Conservation (phyloP, 2,888 invertebrate species). For the Myopa tessellatipennis region DNA sequence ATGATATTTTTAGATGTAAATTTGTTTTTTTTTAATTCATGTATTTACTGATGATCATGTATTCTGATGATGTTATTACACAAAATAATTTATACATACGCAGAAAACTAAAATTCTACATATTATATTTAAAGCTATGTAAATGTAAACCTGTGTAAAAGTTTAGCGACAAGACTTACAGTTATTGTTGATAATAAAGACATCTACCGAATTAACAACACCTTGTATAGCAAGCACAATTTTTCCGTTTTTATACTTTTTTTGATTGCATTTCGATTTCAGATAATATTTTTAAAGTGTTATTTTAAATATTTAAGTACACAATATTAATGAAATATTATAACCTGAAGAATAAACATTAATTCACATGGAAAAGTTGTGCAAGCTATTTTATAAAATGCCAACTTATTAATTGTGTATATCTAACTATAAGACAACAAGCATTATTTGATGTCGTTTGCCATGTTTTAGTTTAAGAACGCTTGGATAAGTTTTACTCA, state of each 20-base stretch:
- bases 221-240: neutral
- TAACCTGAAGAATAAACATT: too few relatives aligned
- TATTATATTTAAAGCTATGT: neutral
- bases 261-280: neutral
- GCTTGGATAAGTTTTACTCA: conserved; percentile 3
- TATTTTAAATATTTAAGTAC: too few relatives aligned
- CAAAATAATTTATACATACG: conserved; percentile 20
- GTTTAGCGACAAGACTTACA: neutral
- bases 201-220: neutral
- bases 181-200: neutral
- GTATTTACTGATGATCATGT: neutral
- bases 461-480: neutral
- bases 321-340: too few relatives aligned
- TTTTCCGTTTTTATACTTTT: neutral
- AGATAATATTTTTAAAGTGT: too few relatives aligned
- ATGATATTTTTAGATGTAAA: neutral
- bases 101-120: neutral
- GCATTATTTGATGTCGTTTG: neutral
- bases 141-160: conserved; percentile 2
- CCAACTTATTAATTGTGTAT: neutral
- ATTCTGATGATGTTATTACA: neutral
- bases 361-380: neutral
- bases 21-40: conserved; percentile 6
- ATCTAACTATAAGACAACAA: neutral
- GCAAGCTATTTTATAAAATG: neutral